Conservation (phyloP, 2,797 vertebrate genomes). For the Pitangus sulphuratus region DNA sequence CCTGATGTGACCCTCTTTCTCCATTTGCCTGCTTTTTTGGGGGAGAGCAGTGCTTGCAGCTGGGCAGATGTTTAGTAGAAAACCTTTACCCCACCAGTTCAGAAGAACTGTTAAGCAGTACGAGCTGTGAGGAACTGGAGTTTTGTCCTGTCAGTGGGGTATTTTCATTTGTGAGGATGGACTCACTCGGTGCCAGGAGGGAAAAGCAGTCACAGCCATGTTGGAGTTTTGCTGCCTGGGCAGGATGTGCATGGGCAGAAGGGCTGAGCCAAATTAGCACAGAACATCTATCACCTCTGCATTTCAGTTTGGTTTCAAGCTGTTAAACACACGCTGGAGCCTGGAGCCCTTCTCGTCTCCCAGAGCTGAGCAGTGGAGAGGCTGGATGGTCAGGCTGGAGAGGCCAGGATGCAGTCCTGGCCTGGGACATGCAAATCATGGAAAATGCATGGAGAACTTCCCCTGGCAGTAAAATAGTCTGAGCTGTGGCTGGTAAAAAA, state of each 20-base stretch:
- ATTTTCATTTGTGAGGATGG: neutral
- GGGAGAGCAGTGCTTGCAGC: neutral
- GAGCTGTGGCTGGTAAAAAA: neutral
- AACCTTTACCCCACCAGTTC: neutral
- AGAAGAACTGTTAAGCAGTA: neutral
- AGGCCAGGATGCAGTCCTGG: neutral
- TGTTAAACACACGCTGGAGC: neutral
- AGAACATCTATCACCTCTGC: neutral
- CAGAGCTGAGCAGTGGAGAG: neutral
- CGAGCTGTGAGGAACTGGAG: fast-evolving
- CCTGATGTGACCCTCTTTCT: neutral
- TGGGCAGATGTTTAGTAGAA: neutral
- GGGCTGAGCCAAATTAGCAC: neutral
- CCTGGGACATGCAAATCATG: fast-evolving
- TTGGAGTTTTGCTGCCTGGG: neutral
- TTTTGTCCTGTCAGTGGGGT: neutral
- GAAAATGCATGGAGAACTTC: neutral
- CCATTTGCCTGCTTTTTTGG: neutral
- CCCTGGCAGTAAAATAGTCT: neutral
- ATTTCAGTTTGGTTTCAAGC: neutral
- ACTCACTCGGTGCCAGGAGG: fast-evolving
- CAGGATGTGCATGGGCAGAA: neutral
- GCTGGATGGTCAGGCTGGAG: too few relatives aligned
- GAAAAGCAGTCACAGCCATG: neutral
- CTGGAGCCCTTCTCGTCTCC: neutral